phyloP scores from a whole-genome alignment of 2,113 vertebrate species.

The Panthera leo region DNA sequence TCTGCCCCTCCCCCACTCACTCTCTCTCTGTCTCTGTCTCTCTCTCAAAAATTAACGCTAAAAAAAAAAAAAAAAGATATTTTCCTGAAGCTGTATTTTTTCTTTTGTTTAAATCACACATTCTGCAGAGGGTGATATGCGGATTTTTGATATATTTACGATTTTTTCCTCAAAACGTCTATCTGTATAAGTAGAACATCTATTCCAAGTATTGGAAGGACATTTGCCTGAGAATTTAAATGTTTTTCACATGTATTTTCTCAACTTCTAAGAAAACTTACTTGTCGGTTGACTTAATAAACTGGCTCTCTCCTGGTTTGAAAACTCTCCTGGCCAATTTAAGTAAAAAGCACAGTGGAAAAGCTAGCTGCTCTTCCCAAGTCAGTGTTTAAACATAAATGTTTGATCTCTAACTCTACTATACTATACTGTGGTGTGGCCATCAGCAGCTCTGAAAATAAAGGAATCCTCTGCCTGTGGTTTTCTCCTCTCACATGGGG shows the following conservation, averaged over 20 bases:
- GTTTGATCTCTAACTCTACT: background rate
- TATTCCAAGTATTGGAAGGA: background rate
- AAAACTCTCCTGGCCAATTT: background rate
- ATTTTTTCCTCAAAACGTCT: background rate
- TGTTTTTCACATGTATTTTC: background rate
- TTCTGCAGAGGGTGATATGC: background rate
- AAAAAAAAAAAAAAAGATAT: background rate
- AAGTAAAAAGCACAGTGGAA: background rate
- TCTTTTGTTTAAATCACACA: background rate
- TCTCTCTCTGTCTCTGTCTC: background rate
- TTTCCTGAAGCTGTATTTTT: background rate
- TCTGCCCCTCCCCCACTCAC: too few relatives aligned
- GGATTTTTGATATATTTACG: background rate
- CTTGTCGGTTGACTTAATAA: background rate
- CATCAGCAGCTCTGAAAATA: background rate
- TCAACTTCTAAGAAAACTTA: background rate
- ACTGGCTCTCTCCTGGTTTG: background rate
- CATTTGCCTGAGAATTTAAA: background rate
- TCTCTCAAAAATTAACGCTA: background rate
- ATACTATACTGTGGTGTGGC: background rate
- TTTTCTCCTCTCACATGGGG: background rate
- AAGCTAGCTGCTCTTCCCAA: background rate
- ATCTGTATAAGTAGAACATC: background rate
- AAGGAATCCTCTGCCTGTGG: background rate
- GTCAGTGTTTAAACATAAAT: background rate